Evolutionary conservation across 2,888 invertebrate genomes (phyloP), one percentile per base, ranked within the genome.

Genomic region (Adelphocoris suturalis): DNA sequence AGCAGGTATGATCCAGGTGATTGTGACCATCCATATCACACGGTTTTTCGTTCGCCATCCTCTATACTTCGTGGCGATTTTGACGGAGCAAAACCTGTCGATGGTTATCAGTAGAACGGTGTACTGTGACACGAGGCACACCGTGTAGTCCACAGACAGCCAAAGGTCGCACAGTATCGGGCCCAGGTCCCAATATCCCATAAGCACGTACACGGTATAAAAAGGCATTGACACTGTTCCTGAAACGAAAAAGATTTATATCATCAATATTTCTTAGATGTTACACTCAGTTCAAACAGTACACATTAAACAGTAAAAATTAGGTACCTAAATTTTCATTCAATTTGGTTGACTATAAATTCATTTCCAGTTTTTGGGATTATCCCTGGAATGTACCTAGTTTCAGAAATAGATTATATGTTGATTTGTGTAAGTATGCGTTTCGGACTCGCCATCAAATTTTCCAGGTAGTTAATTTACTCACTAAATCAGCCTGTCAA

Each of bases 71-170:
- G 99, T 98, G 5, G 99, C 99, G 92, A 99, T 99, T 94, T 98
- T 99, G 9, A 99, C 99, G 48, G 99, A 99, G 94, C 99, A 99
- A 94, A 98, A 99, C 92, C 99, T 95, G 94, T 99, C 99, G 91
- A 99, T 98, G 48, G 99, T 99, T 93, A 99, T 99, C 91, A 99
- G 95, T 90, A 99, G 95, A 19, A 99, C 99, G 0, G 99, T 99
- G 94, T 99, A 99, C 93, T 99, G 99, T 12, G 99, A 99, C 47
- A 99, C 99, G 84, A 99, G 95, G 93, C 99, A 99, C 48, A 99
- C 99, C 27, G 99, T 99, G 94, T 99, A 99, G 94, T 99, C 99
- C 86, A 99, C 97, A 0, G 99, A 98, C 11, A 99, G 95, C 99
- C 99, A 99, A 89, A 99, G 95, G 94, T 99, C 99, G 93, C 99